Base-by-base conservation (phyloP, 1,140 invertebrate species). In the Drosophila lini region DNA sequence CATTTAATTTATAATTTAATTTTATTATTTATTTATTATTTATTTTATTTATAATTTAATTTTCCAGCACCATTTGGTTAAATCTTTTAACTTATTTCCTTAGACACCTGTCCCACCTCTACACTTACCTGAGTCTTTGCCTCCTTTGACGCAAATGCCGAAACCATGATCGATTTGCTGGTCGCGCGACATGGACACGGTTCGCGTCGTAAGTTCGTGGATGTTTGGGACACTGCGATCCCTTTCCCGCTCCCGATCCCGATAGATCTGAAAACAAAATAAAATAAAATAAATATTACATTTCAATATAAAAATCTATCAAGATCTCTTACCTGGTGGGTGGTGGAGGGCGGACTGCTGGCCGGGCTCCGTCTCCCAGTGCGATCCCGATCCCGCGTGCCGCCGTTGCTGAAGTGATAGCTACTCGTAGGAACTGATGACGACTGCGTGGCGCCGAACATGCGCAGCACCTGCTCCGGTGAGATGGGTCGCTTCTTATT, bases 61-160 rank as follows among this genome's bases (percentile, higher is more conserved):
- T 19, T 52, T 19, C 3, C n/a, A 19, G 3, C 1, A 36, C 11
- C 16, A 13, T 1, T 0, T 19, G 16, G 5, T 2, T 52, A 8
- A 5, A 32, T 13, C 1, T 1, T 6, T 13, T 8, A 1, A 4
- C 3, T 9, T 3, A 13, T 0, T 7, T 0, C 11, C 11, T 1
- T 34, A 5, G 16, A 36, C 3, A 9, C 3, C 2, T 11, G 0
- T 9, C 7, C 3, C 4, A 40, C 0, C 5, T 28, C 10, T 19
- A 3, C 0, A 28, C 91, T 93, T 89, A 97, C 96, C 96, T 91
- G 96, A 95, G 92, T 97, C 96, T 93, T 97, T 97, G 55, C 97
- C 96, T 81, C 96, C 97, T 93, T 97, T 97, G 81, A 97, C 96
- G 93, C 96, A 97, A 74, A 97, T 97, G 58, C 96, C 96, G 92